These are phyloP conservation scores for Camponotus pennsylvanicus DNA, from an alignment of 1,140 invertebrate genomes.

Conservation along the genomic window DNA sequence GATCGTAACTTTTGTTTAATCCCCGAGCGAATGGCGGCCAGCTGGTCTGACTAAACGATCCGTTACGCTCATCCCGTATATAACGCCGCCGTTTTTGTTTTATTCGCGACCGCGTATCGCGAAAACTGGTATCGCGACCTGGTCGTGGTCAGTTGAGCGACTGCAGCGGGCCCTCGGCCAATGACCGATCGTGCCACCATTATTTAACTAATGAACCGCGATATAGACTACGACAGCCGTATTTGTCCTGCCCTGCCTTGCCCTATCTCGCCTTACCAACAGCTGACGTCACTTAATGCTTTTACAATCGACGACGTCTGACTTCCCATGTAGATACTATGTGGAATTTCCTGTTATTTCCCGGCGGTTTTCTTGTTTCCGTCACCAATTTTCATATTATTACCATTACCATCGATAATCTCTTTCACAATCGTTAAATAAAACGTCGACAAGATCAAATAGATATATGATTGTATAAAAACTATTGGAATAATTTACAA, in stretches of 20 bases:
- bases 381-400: conserved; percentile 8
- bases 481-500: not conserved
- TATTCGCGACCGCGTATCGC: conserved; percentile 25
- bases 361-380: conserved; percentile 6
- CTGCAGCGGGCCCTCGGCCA: conserved; percentile 50
- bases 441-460: not conserved
- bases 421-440: not conserved
- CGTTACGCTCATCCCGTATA: conserved; percentile 28
- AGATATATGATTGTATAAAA: conserved; percentile 3
- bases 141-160: conserved; percentile 53
- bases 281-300: conserved; percentile 72
- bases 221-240: conserved; percentile 57
- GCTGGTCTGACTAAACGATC: conserved; percentile 44
- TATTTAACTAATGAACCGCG: conserved; percentile 73
- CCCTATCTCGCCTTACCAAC: not conserved
- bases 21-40: conserved; percentile 5
- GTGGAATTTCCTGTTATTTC: conserved; percentile 54
- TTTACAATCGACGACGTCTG: conserved; percentile 61
- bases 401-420: conserved; percentile 15
- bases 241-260: conserved; percentile 17
- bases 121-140: conserved; percentile 66
- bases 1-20: conserved; percentile 61
- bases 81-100: conserved; percentile 57
- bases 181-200: conserved; percentile 61
- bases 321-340: not conserved